phyloP scores from a whole-genome alignment of 2,797 vertebrate genomes.

The Pagetopsis macropterus region DNA sequence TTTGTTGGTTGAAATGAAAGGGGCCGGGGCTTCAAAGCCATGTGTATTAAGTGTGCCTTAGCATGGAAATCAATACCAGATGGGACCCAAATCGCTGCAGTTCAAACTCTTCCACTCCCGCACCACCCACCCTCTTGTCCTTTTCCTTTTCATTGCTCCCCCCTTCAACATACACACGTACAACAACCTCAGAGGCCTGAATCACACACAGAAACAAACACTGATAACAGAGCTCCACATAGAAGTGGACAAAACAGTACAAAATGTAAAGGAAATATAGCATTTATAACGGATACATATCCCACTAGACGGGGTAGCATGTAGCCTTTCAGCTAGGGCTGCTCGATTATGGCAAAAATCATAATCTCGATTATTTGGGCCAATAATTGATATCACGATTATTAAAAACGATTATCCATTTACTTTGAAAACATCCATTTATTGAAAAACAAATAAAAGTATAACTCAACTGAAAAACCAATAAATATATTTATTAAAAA shows the following conservation, averaged over 20 bases:
- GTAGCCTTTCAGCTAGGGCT: neutral
- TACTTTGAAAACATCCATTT: no score
- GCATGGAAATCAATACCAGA: slow-evolving; percentile 97
- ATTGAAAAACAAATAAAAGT: no score
- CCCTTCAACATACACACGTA: slow-evolving; percentile 26
- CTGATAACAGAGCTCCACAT: slow-evolving; percentile 24
- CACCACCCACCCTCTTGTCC: slow-evolving; percentile 63
- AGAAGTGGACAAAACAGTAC: slow-evolving; percentile 13
- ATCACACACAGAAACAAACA: slow-evolving; percentile 35
- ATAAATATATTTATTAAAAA: no score
- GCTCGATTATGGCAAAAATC: no score
- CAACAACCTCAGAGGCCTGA: slow-evolving; percentile 38
- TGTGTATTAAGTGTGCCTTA: slow-evolving; percentile 94
- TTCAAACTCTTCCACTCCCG: slow-evolving; percentile 82
- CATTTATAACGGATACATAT: slow-evolving; percentile 12
- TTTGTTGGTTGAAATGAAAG: slow-evolving; percentile 94
- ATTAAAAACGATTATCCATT: no score
- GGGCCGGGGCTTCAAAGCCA: slow-evolving; percentile 91
- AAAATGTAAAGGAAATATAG: slow-evolving; percentile 3
- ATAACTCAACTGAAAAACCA: no score
- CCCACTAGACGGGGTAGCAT: neutral
- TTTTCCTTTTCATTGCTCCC: slow-evolving; percentile 64
- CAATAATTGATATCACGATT: no score
- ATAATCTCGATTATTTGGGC: no score
- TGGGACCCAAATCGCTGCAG: slow-evolving; percentile 89